Conservation (phyloP, 35 echinoderm and acorn worm genomes). For the Holothuria glaberrima region DNA sequence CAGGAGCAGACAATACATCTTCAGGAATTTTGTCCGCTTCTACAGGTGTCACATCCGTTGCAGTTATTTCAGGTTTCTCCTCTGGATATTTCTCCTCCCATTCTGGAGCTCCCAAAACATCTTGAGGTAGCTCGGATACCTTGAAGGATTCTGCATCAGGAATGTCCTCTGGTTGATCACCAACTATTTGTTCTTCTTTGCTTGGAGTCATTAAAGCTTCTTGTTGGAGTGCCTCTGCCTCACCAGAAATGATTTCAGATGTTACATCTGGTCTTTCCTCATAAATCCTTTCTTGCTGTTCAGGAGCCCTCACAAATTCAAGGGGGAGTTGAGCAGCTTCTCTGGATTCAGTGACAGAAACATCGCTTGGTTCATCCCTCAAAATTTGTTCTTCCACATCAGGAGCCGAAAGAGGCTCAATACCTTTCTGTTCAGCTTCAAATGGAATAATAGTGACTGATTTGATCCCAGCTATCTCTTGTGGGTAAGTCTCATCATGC, state of each 20-base stretch:
- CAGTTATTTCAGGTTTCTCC: constrained; percentile 53
- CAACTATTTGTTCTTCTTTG: constrained; percentile 32
- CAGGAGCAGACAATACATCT: constrained; percentile 48
- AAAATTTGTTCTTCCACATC: constrained; percentile 50
- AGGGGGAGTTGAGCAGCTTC: constrained; percentile 33
- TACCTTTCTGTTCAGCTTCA: constrained; percentile 50
- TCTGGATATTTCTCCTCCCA: constrained; percentile 42
- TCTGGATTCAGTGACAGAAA: neutral
- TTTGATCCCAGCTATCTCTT: neutral
- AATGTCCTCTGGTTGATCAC: neutral
- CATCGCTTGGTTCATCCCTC: constrained; percentile 52
- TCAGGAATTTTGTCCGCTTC: constrained; percentile 59
- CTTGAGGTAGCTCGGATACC: constrained; percentile 19
- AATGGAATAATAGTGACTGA: constrained; percentile 10
- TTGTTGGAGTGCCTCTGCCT: constrained; percentile 14
- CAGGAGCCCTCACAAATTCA: constrained; percentile 49
- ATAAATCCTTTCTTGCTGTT: constrained; percentile 11
- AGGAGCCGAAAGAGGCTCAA: constrained; percentile 20
- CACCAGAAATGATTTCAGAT: constrained; percentile 10
- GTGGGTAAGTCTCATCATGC: neutral
- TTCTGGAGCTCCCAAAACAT: neutral
- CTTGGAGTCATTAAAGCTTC: neutral
- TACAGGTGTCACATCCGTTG: constrained; percentile 45
- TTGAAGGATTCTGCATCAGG: neutral
- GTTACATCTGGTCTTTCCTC: constrained; percentile 42